Percentiles rank a stretch among this genome's conserved stretches.
Evolutionary conservation across 2,113 vertebrate species (phyloP).

Genomic region (Pica pica): DNA sequence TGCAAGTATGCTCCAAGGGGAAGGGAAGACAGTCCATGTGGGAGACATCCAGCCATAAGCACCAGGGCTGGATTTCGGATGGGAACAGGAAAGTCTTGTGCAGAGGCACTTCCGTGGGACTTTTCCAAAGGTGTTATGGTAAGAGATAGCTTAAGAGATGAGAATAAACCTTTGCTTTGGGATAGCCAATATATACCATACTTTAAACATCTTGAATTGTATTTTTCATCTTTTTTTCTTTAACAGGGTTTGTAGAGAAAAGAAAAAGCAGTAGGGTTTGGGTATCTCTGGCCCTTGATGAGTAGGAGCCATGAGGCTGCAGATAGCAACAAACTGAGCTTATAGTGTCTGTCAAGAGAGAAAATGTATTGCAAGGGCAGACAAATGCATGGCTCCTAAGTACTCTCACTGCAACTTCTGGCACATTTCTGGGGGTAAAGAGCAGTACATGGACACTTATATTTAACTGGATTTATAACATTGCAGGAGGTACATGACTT

Average conservation of each 20-base stretch:
- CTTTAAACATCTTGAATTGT: not conserved
- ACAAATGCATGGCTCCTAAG: not conserved
- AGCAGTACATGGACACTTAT: not conserved
- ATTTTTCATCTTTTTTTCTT: not conserved
- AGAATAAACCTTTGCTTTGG: not conserved
- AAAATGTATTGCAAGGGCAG: not conserved
- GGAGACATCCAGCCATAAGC: not conserved
- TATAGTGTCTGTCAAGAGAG: not conserved
- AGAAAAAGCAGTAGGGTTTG: not conserved
- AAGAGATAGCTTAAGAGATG: not conserved
- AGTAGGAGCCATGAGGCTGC: not conserved
- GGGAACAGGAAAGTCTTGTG: not conserved
- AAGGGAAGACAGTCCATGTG: accelerated
- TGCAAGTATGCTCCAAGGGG: accelerated
- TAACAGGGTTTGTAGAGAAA: not conserved
- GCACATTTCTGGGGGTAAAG: not conserved
- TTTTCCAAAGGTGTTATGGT: not conserved
- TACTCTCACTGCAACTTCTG: not conserved
- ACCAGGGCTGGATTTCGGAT: not conserved
- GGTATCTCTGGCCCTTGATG: not conserved
- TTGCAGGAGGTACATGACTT: not conserved
- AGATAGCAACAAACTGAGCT: not conserved
- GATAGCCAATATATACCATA: accelerated
- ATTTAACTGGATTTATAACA: not conserved
- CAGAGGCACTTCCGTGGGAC: not conserved